Evolutionary conservation across 2,113 vertebrate genomes (phyloP), one percentile per base, ranked within the genome.

Genomic region (Amblyornis subalaris): DNA sequence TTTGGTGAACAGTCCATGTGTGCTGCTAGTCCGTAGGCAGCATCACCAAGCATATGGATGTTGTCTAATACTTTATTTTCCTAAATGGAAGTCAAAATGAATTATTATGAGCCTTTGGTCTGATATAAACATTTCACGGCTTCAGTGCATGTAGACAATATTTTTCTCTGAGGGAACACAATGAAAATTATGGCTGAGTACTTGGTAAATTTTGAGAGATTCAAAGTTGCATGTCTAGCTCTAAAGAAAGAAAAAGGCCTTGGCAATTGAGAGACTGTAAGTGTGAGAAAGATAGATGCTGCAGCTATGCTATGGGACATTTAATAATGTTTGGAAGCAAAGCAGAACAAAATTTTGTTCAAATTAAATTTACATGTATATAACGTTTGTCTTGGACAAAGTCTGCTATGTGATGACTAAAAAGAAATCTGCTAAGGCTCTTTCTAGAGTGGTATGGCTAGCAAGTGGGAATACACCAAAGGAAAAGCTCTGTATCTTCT

Each of bases 1-100:
- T 58, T 47, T 48, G 4, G 33, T 9, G 7, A 48, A 2, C 3
- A 8, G n/a, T 53, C 11, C 7, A 4, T 5, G 7, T 10, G n/a
- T 26, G 42, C 38, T 67, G n/a, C 10, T 58, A 15, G 19, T 58
- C 38, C 42, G 4, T 5, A 36, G 64, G 28, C 54, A 64, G 38
- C 28, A 44, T 35, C 29, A 44, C 19, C 24, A 48, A 31, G 14
- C 31, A 23, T 48, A 7, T 28, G 23, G 38, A 25, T 31, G 4
- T 35, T 10, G 7, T 10, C 62, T 29, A 65, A 35, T 23, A 16
- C 5, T n/a, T 58, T 35, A 7, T 45, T 55, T 26, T 64, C 53
- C 12, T 22, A 40, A 64, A 33, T 10, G 17, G 13, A 58, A 50
- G 12, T 28, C 2, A 42, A 40, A 66, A 61, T 53, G 5, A 25